Evolutionary conservation across 2,797 vertebrate genomes (phyloP).

Genomic region (Alca torda): DNA sequence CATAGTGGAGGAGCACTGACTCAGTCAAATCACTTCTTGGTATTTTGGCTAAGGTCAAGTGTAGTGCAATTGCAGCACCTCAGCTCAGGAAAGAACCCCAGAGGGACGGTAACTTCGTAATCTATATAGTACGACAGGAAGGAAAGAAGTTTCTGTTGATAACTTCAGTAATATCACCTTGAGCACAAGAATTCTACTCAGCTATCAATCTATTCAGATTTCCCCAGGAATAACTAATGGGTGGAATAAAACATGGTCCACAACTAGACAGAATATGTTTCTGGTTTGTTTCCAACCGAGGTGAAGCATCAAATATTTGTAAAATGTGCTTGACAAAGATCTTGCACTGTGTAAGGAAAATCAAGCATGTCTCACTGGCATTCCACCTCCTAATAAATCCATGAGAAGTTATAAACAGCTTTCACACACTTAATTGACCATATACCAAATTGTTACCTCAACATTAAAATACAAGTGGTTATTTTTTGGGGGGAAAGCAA

Average conservation of each 20-base stretch:
- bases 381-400: background rate
- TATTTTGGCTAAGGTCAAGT: background rate
- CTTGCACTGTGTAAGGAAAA: background rate
- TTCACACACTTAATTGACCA: background rate
- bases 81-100: background rate
- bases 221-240: background rate
- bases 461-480: background rate
- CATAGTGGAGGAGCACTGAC: background rate
- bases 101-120: background rate
- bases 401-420: background rate
- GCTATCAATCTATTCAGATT: background rate
- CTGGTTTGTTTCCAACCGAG: background rate
- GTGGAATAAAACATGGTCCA: background rate
- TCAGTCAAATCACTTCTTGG: background rate
- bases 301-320: background rate
- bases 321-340: background rate
- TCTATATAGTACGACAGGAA: background rate
- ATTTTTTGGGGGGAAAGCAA: rapidly evolving
- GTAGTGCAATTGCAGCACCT: background rate
- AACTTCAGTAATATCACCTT: background rate
- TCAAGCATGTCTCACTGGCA: background rate
- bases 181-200: background rate
- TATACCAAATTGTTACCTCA: background rate
- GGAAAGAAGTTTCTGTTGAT: background rate
- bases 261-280: background rate